Conservation (phyloP, 2,113 vertebrate genomes). For the Misgurnus anguillicaudatus region DNA sequence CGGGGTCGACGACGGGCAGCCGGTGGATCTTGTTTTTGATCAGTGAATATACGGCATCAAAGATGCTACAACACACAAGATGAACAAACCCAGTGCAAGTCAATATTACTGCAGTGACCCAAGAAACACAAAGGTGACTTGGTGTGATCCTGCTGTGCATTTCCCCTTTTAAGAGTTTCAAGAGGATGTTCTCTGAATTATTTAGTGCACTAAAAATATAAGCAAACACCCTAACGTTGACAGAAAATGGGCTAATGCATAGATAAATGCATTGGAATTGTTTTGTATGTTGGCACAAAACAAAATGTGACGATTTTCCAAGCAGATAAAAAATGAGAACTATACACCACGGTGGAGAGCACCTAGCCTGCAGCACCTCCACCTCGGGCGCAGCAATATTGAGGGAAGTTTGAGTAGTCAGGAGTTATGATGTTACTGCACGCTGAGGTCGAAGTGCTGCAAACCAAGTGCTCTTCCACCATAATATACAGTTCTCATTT, state of each 20-base stretch:
- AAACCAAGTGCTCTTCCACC: too few species aligned
- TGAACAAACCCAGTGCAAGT: conserved; percentile 7
- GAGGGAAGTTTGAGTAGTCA: too few species aligned
- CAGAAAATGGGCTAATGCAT: neutral
- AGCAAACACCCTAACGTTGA: neutral
- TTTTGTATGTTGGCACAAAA: too few species aligned
- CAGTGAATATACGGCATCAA: conserved; percentile 93
- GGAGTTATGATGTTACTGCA: too few species aligned
- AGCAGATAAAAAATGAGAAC: too few species aligned
- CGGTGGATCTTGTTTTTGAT: conserved; percentile 99
- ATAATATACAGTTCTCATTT: too few species aligned
- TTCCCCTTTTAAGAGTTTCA: neutral
- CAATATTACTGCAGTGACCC: neutral
- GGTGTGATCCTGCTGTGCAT: neutral
- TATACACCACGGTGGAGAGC: too few species aligned
- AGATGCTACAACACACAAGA: conserved; percentile 78
- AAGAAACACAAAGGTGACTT: neutral
- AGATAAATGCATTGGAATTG: too few species aligned
- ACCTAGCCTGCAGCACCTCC: too few species aligned
- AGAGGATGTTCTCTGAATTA: conserved; percentile 39
- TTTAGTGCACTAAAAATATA: conserved; percentile 43
- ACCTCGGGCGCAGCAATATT: too few species aligned
- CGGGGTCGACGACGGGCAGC: conserved; percentile 93
- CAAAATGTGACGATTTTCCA: too few species aligned
- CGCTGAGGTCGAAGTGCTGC: too few species aligned